Conservation (phyloP, 92 coral and sea anemone genomes). For the Porites divaricata region DNA sequence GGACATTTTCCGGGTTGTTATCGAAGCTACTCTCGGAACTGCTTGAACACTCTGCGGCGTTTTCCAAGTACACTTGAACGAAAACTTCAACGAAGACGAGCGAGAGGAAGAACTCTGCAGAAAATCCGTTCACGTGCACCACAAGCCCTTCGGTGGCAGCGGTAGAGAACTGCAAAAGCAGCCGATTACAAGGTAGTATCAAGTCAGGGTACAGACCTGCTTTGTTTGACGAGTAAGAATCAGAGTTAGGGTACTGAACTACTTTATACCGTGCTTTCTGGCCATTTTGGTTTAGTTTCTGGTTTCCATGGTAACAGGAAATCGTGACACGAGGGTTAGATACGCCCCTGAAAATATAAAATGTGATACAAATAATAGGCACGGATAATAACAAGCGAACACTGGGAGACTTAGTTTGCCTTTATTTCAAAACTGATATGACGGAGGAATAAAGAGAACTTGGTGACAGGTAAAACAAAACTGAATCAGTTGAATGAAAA, state of each 20-base stretch:
- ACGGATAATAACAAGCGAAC: background rate
- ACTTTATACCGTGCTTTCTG: constrained; percentile 85
- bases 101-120: constrained; percentile 71
- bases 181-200: constrained; percentile 85
- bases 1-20: background rate
- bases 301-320: constrained; percentile 89
- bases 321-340: constrained; percentile 51
- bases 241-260: constrained; percentile 64
- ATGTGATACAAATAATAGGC: background rate
- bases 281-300: constrained; percentile 81
- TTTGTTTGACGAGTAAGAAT: constrained; percentile 18
- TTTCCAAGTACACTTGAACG: constrained; percentile 36
- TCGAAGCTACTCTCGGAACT: background rate
- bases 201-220: constrained; percentile 71
- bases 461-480: too few relatives aligned
- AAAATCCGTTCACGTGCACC: constrained; percentile 72
- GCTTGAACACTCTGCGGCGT: constrained; percentile 1
- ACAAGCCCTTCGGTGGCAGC: constrained; percentile 73
- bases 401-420: too few relatives aligned
- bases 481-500: background rate
- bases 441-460: background rate
- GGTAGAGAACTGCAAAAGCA: constrained; percentile 62
- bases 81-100: constrained; percentile 85
- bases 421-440: too few relatives aligned
- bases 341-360: constrained; percentile 22